Conservation (phyloP, 1,140 invertebrate species). For the Diprion similis region DNA sequence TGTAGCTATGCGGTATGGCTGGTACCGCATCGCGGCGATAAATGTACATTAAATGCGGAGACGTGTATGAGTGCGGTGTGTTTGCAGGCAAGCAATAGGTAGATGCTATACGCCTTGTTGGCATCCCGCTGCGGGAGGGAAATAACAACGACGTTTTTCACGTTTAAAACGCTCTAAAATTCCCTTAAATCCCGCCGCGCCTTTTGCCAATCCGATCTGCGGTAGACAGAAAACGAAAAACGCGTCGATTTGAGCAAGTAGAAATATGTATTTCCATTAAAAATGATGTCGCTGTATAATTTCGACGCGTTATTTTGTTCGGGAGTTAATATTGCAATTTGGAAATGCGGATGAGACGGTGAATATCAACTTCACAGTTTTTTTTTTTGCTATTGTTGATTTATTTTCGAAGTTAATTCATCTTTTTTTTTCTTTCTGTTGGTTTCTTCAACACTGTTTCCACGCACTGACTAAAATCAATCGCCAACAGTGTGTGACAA, state of each 20-base stretch:
- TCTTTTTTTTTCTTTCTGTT: too few species aligned
- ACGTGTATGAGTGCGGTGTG: not conserved
- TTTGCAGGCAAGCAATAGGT: not conserved
- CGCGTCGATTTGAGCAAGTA: not conserved
- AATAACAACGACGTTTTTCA: not conserved
- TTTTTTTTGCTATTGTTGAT: too few species aligned
- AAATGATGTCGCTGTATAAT: not conserved
- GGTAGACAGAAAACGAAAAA: constrained; percentile 1
- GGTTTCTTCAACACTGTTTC: too few species aligned
- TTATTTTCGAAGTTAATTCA: too few species aligned
- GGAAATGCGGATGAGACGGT: not conserved
- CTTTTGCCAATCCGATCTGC: too few species aligned
- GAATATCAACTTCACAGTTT: too few species aligned
- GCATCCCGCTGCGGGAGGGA: not conserved
- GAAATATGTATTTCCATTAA: not conserved
- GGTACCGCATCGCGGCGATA: not conserved
- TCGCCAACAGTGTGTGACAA: not conserved
- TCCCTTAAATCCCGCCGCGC: not conserved
- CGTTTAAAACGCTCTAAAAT: constrained; percentile 4
- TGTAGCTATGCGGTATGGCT: constrained; percentile 19
- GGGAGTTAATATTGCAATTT: not conserved
- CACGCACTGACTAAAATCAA: not conserved
- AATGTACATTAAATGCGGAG: not conserved
- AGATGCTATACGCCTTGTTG: not conserved
- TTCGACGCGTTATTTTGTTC: not conserved